These are phyloP conservation scores for Encarsia formosa DNA, from an alignment of 2,888 invertebrate species.

Conservation along the genomic window DNA sequence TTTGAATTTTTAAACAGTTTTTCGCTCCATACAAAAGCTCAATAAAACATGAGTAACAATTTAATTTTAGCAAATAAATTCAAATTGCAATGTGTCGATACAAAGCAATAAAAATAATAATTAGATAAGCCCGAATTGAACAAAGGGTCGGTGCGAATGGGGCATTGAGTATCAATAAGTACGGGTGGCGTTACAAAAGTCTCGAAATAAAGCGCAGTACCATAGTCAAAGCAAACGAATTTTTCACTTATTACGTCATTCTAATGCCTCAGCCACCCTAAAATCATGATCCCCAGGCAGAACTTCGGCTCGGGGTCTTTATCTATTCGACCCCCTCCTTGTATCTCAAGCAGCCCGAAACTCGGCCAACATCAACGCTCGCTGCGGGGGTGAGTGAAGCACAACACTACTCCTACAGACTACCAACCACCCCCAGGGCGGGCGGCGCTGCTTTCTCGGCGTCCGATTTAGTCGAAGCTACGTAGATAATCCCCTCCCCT, in stretches of 20 bases:
- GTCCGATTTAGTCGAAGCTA: neutral
- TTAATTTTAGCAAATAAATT: too few relatives aligned
- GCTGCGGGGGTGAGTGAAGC: neutral
- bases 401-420: neutral
- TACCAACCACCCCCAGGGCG: neutral
- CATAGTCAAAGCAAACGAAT: conserved; percentile 18
- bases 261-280: conserved; percentile 21
- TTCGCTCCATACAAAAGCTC: too few relatives aligned
- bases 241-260: conserved; percentile 29
- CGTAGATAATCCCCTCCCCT: too few relatives aligned
- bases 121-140: too few relatives aligned
- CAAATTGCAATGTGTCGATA: too few relatives aligned
- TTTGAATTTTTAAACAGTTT: too few relatives aligned
- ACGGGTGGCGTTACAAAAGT: too few relatives aligned
- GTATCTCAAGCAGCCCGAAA: conserved; percentile 17
- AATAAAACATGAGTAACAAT: too few relatives aligned
- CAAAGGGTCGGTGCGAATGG: too few relatives aligned
- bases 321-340: neutral
- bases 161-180: too few relatives aligned
- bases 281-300: conserved; percentile 25
- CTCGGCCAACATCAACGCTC: conserved; percentile 24
- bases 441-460: neutral
- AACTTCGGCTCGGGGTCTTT: neutral
- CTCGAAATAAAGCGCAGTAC: conserved; percentile 1
- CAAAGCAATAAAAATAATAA: too few relatives aligned